A percentile compares a stretch with the other conserved stretches of the same genome.
These are phyloP conservation scores for Lontra canadensis DNA, from an alignment of 2,113 vertebrate species.

Conservation along the genomic window DNA sequence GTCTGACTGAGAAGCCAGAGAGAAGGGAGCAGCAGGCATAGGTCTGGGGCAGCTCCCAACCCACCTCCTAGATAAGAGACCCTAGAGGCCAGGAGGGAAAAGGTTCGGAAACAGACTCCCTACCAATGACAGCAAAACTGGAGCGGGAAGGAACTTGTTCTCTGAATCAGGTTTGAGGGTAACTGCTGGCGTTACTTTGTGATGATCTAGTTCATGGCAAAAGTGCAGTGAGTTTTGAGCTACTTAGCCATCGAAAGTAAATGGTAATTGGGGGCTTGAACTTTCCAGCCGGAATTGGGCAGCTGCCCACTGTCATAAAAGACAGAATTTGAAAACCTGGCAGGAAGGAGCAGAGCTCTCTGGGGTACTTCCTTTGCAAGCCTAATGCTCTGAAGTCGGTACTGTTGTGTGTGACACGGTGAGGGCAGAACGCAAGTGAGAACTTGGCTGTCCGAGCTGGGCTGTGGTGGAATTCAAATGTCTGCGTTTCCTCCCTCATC, in stretches of 20 bases:
- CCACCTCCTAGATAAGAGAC: background rate
- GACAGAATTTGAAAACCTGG: conserved; percentile 37
- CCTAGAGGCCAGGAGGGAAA: background rate
- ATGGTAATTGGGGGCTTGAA: background rate
- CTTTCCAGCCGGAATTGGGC: background rate
- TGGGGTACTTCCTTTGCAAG: background rate
- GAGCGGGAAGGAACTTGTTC: background rate
- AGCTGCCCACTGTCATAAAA: conserved; percentile 9
- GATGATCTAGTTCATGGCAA: background rate
- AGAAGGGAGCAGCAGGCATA: background rate
- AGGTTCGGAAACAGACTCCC: background rate
- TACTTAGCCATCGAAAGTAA: background rate
- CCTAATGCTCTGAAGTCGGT: background rate
- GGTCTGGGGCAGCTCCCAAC: background rate
- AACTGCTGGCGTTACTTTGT: background rate
- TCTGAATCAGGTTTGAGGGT: background rate
- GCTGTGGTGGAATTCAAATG: background rate
- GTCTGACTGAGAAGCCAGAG: background rate
- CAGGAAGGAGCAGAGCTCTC: background rate
- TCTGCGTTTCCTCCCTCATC: background rate
- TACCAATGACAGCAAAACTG: background rate
- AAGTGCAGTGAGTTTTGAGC: background rate
- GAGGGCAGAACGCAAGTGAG: background rate
- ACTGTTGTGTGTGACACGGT: background rate
- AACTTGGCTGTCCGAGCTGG: background rate